These are phyloP conservation scores for Alosa sapidissima DNA, from an alignment of 2,797 vertebrate species.

Conservation along the genomic window DNA sequence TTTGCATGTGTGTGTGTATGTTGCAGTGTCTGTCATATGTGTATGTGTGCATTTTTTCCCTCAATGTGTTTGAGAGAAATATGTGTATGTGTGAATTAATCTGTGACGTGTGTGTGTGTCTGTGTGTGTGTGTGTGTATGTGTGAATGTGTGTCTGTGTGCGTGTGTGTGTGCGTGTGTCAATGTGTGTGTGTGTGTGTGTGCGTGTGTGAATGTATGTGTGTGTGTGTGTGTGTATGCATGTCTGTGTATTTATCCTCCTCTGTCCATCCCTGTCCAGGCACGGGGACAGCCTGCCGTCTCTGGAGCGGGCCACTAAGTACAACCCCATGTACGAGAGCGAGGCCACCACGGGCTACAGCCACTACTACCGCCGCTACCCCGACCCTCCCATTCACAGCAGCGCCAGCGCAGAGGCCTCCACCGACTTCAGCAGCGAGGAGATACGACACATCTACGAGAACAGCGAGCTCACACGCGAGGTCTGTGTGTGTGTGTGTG, in stretches of 20 bases:
- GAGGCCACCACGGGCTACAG: constrained; percentile 81
- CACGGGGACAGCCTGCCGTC: constrained; percentile 82
- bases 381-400: constrained; percentile 78
- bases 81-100: not conserved
- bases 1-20: not conserved
- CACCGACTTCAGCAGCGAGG: constrained; percentile 91
- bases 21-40: not conserved
- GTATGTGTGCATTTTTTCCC: not conserved
- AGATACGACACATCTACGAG: constrained; percentile 93
- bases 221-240: not conserved
- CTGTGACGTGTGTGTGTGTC: too few relatives aligned
- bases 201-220: not conserved
- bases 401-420: constrained; percentile 83
- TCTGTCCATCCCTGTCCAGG: constrained; percentile 60
- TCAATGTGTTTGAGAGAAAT: too few relatives aligned
- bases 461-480: constrained; percentile 91
- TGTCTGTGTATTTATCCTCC: not conserved
- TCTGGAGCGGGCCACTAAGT: constrained; percentile 88
- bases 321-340: constrained; percentile 90
- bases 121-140: not conserved
- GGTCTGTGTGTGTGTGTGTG: constrained; percentile 45
- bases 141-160: not conserved
- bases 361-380: constrained; percentile 83
- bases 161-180: not conserved
- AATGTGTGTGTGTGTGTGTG: not conserved